Conservation (phyloP, 1,140 invertebrate genomes). For the Temnothorax nylanderi region DNA sequence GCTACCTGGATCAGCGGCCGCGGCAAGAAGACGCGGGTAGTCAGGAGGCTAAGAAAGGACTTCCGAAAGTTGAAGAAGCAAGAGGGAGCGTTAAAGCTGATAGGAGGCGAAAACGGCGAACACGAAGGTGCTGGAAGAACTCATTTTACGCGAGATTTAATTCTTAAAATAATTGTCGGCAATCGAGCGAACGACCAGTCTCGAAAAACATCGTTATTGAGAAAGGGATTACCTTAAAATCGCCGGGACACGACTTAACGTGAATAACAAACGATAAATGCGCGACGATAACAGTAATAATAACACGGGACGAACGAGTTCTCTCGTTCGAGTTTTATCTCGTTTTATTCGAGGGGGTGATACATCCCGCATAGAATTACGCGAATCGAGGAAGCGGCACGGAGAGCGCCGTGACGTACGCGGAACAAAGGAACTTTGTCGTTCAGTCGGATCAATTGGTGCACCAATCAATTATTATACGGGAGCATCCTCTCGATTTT, state of each 20-base stretch:
- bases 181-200: neutral
- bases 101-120: conserved; percentile 87
- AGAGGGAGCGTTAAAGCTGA: conserved; percentile 90
- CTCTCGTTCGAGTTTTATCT: neutral
- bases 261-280: neutral
- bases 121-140: conserved; percentile 88
- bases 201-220: neutral
- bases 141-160: neutral
- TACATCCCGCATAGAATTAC: conserved; percentile 3
- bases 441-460: conserved; percentile 48
- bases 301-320: neutral
- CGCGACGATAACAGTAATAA: neutral
- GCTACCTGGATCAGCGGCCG: conserved; percentile 48
- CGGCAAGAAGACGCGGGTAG: conserved; percentile 82
- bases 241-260: neutral
- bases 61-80: conserved; percentile 87
- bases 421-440: conserved; percentile 39
- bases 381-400: neutral
- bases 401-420: conserved; percentile 28
- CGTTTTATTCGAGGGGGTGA: neutral
- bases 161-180: neutral
- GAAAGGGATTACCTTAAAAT: neutral
- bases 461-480: conserved; percentile 37
- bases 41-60: conserved; percentile 87
- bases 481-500: conserved; percentile 26